Evolutionary conservation across 1,140 invertebrate species (phyloP).

Genomic region (Cydia amplana): DNA sequence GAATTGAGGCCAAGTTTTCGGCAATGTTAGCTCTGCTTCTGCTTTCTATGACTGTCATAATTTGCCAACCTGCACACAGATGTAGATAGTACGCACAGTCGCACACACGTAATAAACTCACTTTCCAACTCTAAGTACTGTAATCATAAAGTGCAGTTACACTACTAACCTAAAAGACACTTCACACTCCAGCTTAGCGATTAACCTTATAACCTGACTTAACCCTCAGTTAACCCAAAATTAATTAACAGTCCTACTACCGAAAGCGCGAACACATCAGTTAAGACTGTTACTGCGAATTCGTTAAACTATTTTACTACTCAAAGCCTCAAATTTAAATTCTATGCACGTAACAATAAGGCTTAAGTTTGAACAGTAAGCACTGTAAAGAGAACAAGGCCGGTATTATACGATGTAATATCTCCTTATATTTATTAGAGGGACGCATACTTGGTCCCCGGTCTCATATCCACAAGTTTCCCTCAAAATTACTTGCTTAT

Average conservation of each 20-base stretch:
- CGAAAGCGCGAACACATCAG: conserved; percentile 18
- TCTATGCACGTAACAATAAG: neutral
- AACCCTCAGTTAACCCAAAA: conserved; percentile 19
- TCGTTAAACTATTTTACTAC: conserved; percentile 30
- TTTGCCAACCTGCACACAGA: neutral
- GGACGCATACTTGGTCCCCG: conserved; percentile 15
- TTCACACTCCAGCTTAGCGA: conserved; percentile 1
- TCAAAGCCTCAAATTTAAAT: neutral
- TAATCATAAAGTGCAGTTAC: too few species aligned
- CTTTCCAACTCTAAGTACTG: neutral
- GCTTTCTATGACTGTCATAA: neutral
- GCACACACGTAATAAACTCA: neutral
- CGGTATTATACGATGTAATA: conserved; percentile 16
- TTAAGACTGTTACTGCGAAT: conserved; percentile 26
- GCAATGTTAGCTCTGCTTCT: neutral
- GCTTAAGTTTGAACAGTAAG: neutral
- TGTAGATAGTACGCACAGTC: neutral
- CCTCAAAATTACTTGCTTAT: conserved; percentile 31
- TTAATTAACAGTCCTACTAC: conserved; percentile 25
- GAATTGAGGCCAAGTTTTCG: neutral
- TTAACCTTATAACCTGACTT: conserved; percentile 19
- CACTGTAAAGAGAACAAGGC: neutral
- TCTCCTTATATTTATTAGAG: conserved; percentile 31
- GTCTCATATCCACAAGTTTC: conserved; percentile 29
- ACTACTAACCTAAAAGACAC: neutral